phyloP scores from a whole-genome alignment of 2,113 vertebrate genomes.

The Chauna torquata region DNA sequence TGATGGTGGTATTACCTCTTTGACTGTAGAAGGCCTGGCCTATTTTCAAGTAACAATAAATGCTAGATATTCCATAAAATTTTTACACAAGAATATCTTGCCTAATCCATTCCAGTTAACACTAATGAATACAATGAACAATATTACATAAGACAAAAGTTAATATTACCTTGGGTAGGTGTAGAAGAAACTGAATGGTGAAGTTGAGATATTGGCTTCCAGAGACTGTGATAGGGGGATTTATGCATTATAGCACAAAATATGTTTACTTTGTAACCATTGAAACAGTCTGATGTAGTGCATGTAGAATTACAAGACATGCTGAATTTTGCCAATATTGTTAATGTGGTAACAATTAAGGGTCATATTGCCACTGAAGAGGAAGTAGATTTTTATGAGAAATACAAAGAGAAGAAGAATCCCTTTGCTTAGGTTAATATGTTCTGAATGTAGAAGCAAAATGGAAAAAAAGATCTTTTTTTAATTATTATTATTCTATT shows the following conservation, averaged over 20 bases:
- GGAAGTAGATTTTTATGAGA: neutral
- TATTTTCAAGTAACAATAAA: neutral
- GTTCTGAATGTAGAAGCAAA: neutral
- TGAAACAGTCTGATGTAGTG: neutral
- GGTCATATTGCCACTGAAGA: neutral
- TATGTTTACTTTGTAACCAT: neutral
- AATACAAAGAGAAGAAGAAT: neutral
- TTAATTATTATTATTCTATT: neutral
- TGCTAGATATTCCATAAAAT: neutral
- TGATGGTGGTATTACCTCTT: neutral
- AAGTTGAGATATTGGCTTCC: neutral
- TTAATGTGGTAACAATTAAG: neutral
- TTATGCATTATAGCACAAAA: neutral
- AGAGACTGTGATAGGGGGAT: neutral
- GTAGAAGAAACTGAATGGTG: neutral
- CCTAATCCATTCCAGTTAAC: neutral
- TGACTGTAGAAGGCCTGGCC: neutral
- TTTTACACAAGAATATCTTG: neutral
- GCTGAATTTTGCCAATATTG: neutral
- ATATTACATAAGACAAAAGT: neutral
- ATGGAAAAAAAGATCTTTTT: neutral
- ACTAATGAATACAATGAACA: neutral
- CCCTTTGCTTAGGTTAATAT: neutral
- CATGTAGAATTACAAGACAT: neutral
- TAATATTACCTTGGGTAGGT: neutral